A percentile compares a stretch with the other conserved stretches of the same genome.
Evolutionary conservation across 2,113 vertebrate genomes (phyloP).

Genomic region (Periophthalmus modestus): DNA sequence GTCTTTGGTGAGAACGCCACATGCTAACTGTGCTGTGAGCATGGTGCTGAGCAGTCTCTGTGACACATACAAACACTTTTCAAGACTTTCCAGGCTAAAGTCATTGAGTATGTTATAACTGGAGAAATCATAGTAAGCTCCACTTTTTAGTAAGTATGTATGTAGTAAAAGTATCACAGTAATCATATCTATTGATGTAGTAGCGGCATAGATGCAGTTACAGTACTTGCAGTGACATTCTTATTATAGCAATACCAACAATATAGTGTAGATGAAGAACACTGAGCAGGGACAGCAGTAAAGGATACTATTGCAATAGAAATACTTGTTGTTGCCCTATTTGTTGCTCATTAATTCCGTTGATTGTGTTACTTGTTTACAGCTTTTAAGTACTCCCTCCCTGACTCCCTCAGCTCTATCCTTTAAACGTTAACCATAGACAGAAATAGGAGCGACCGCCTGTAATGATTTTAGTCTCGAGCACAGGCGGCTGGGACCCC

Average conservation of each 20-base stretch:
- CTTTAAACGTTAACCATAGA: conserved; percentile 66
- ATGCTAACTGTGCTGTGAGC: conserved; percentile 45
- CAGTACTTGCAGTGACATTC: neutral
- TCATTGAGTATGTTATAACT: neutral
- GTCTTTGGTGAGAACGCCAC: conserved; percentile 67
- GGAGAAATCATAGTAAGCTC: neutral
- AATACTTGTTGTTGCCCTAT: neutral
- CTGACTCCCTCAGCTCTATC: conserved; percentile 30
- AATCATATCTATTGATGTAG: too few relatives aligned
- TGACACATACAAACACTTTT: conserved; percentile 19
- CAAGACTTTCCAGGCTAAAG: neutral
- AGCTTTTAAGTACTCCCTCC: neutral
- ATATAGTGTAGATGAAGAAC: neutral
- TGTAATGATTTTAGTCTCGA: conserved; percentile 59
- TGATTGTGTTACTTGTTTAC: neutral
- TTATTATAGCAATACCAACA: neutral
- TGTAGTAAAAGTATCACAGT: too few relatives aligned
- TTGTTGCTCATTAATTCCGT: neutral
- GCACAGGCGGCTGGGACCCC: conserved; percentile 53
- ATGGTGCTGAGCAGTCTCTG: conserved; percentile 25
- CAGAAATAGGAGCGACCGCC: conserved; percentile 64
- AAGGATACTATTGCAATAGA: neutral
- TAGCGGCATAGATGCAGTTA: neutral
- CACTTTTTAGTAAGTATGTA: too few relatives aligned
- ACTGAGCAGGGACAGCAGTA: neutral